Evolutionary conservation across 2,113 vertebrate species (phyloP), one percentile per base, ranked within the genome.

Genomic region (Clarias gariepinus): DNA sequence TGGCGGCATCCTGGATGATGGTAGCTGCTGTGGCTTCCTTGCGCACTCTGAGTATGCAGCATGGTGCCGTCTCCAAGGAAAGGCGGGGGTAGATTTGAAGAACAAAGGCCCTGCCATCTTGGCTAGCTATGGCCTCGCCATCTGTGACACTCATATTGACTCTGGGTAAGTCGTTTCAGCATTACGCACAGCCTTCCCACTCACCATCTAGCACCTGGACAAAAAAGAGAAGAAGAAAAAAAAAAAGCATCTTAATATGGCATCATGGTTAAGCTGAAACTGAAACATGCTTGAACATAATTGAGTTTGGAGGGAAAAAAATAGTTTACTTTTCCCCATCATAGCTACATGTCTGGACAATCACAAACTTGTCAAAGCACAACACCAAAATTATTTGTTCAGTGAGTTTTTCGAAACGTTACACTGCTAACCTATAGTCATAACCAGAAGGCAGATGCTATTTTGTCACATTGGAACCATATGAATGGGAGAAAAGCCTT

Each of bases 111-210:
- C 94, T 94, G 89, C 94, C 95, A 85, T 96, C 95, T 80, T 93
- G 95, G 93, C 92, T 93, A 93, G 93, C 89, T 88, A 94, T 91
- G 93, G 95, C 92, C 91, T 95, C 95, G 86, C 94, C 96, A 95
- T 97, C 97, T 92, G 94, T 95, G 92, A 95, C 94, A 97, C 96
- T 99, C 98, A 99, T 99, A 93, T 94, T 99, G 97, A 94, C 93
- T 88, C 93, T 89, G 92, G 91, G 89, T 85, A 90, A 92, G 92
- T 91, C 92, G 94, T 93, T 92, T 97, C 96, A 94, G 96, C 97
- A 98, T 98, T 94, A 96, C 93, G 92, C 92, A 91, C 91, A 21
- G 92, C 93, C 93, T 91, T 47, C 86, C 57, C 90, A 90, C 41
- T 91, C 92, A 95, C 91, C 91, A 93, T 91, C 89, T 91, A 96